Conservation (phyloP, 2,888 invertebrate species). For the Stenoptilia bipunctidactyla region DNA sequence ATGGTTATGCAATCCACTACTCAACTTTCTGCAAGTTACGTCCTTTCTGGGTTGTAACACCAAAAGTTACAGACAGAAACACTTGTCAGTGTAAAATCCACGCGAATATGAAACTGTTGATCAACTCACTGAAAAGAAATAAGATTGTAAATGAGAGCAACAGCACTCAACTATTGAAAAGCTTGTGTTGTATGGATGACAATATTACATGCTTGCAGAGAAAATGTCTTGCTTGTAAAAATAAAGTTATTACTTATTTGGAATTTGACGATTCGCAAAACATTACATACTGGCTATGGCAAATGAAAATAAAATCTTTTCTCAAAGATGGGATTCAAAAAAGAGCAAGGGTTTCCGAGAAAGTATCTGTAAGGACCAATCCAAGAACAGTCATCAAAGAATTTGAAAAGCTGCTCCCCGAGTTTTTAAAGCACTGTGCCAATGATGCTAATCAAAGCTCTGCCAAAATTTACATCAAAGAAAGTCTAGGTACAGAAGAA, state of each 20-base stretch:
- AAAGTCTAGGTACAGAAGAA: slow-evolving; percentile 13
- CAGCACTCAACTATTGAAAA: slow-evolving; percentile 9
- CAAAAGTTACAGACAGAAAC: slow-evolving; percentile 11
- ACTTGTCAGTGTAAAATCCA: slow-evolving; percentile 11
- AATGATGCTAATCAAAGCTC: slow-evolving; percentile 15
- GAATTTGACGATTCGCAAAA: slow-evolving; percentile 8
- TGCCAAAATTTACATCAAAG: slow-evolving; percentile 12
- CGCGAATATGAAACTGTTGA: slow-evolving; percentile 10
- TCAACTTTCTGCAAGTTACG: slow-evolving; percentile 7
- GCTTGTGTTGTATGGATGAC: slow-evolving; percentile 11
- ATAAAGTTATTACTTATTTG: slow-evolving; percentile 7
- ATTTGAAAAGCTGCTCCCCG: slow-evolving; percentile 6
- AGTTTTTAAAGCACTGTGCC: slow-evolving; percentile 12
- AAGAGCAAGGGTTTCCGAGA: too few species aligned
- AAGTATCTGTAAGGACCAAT: too few species aligned
- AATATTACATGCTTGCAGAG: slow-evolving; percentile 9
- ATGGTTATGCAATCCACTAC: slow-evolving; percentile 8
- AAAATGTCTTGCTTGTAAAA: slow-evolving; percentile 8
- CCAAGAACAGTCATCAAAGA: too few species aligned
- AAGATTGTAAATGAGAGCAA: slow-evolving; percentile 8
- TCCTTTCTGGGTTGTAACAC: slow-evolving; percentile 11
- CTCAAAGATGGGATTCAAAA: slow-evolving; percentile 7
- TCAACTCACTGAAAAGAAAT: slow-evolving; percentile 8
- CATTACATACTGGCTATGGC: slow-evolving; percentile 9
- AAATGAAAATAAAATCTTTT: slow-evolving; percentile 9